Percentiles rank a stretch among this genome's conserved stretches.
Conservation (phyloP, 2,888 invertebrate genomes). For the Plusia festucae region DNA sequence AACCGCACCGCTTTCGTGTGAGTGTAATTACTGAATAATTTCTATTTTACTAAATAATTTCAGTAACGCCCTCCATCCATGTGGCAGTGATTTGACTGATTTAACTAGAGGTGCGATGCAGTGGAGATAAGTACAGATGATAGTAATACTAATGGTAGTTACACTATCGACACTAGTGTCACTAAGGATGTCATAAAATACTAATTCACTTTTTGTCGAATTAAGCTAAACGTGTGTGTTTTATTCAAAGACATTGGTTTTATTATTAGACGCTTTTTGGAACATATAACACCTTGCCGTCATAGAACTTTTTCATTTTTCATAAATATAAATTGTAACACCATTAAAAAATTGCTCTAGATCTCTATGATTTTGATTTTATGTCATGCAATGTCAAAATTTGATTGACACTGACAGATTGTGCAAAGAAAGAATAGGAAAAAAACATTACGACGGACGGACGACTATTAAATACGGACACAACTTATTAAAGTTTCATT, state of each 20-base stretch:
- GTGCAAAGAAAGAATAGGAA: conserved; percentile 1
- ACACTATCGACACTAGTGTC: conserved; percentile 1
- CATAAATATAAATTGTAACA: not conserved
- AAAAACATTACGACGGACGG: not conserved
- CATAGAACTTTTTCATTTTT: not conserved
- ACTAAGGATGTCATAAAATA: not conserved
- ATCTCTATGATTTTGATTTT: not conserved
- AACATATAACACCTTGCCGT: too few relatives aligned
- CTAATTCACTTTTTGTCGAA: not conserved
- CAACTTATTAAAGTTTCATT: conserved; percentile 2
- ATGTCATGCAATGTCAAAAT: not conserved
- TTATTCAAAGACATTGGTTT: too few relatives aligned
- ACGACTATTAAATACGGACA: not conserved
- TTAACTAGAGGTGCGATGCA: conserved; percentile 25
- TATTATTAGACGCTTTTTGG: too few relatives aligned
- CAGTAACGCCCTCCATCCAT: conserved; percentile 80
- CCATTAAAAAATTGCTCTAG: not conserved
- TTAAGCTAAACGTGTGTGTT: too few relatives aligned
- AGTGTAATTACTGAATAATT: conserved; percentile 61
- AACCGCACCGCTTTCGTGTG: conserved; percentile 63
- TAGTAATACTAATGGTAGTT: conserved; percentile 8
- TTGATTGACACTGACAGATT: conserved; percentile 8
- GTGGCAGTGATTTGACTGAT: conserved; percentile 72
- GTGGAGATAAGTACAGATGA: not conserved
- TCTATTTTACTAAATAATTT: conserved; percentile 65